Evolutionary conservation across 2,888 invertebrate species (phyloP).

Genomic region (Elegia similella): DNA sequence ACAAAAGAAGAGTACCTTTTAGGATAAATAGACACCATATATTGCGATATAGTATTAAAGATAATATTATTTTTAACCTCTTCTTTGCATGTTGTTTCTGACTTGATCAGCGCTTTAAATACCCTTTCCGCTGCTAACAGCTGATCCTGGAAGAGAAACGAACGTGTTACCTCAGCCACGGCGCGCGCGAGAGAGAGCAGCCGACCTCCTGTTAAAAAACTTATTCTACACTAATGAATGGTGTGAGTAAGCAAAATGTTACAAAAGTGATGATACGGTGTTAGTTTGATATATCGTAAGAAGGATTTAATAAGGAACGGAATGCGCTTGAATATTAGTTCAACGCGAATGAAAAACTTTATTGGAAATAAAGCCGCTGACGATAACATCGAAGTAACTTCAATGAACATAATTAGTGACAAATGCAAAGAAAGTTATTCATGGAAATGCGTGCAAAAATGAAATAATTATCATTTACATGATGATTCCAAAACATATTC

Average conservation of each 20-base stretch:
- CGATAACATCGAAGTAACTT: slow-evolving; percentile 2
- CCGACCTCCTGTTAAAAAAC: slow-evolving; percentile 49
- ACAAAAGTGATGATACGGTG: not conserved
- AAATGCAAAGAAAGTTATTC: not conserved
- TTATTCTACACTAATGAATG: not conserved
- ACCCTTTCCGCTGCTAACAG: not conserved
- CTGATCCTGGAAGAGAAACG: slow-evolving; percentile 4
- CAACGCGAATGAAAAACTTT: too few species aligned
- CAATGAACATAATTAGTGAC: not conserved
- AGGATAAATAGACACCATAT: too few species aligned
- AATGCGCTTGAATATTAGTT: too few species aligned
- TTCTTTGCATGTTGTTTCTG: not conserved
- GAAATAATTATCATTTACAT: too few species aligned
- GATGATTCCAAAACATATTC: too few species aligned
- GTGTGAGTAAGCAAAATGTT: not conserved
- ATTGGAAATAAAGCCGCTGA: not conserved
- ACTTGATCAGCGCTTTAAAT: slow-evolving; percentile 1
- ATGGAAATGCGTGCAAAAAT: too few species aligned
- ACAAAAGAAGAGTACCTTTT: too few species aligned
- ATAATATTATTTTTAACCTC: too few species aligned
- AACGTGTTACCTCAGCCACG: slow-evolving; percentile 80
- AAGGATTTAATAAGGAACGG: too few species aligned
- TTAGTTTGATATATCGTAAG: not conserved
- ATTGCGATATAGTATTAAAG: too few species aligned
- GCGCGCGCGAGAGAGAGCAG: slow-evolving; percentile 94